Conservation (phyloP, 2,113 vertebrate genomes). For the Otus sunia region DNA sequence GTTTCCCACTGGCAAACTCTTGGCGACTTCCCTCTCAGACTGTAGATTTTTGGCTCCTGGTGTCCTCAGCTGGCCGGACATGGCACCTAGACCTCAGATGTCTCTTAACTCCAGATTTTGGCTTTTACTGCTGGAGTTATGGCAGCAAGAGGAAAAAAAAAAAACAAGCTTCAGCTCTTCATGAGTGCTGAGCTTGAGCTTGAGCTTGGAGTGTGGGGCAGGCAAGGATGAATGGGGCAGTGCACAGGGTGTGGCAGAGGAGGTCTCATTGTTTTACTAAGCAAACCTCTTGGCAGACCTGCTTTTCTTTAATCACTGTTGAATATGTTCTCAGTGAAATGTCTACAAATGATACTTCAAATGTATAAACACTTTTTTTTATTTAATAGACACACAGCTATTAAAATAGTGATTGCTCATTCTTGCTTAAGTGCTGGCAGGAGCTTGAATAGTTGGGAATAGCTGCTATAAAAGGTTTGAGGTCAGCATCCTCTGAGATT, state of each 20-base stretch:
- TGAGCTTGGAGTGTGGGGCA: not conserved
- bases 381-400: not conserved
- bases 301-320: not conserved
- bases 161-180: not conserved
- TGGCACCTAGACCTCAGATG: not conserved
- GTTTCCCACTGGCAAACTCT: not conserved
- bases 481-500: not conserved
- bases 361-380: not conserved
- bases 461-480: not conserved
- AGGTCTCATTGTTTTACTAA: not conserved
- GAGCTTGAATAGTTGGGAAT: not conserved
- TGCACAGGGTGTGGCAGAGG: not conserved
- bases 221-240: not conserved
- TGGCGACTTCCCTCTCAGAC: not conserved
- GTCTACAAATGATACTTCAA: not conserved
- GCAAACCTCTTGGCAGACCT: not conserved
- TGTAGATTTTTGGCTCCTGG: not conserved
- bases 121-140: not conserved
- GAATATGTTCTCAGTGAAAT: not conserved
- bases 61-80: not conserved
- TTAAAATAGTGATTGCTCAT: not conserved
- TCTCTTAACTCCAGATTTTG: not conserved
- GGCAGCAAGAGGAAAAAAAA: not conserved
- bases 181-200: not conserved
- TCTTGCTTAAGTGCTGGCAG: not conserved